Base-by-base conservation (phyloP, 2,888 invertebrate species). In the Dromius quadrimaculatus region DNA sequence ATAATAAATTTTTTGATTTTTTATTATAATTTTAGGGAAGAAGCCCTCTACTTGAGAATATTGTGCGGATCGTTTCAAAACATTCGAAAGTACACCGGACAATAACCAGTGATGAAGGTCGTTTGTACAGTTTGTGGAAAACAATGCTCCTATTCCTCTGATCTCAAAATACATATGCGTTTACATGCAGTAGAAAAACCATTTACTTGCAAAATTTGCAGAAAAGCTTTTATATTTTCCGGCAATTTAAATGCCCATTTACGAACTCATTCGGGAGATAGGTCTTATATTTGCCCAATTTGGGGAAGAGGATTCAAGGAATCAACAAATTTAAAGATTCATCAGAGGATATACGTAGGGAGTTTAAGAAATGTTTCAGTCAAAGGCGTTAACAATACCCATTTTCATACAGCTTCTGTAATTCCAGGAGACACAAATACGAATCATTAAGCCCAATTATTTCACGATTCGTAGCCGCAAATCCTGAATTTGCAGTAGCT, bases 271-370 rank as follows among this genome's bases (percentile, higher is more conserved):
- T 38, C 66, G 0, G 66, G 66, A 2, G 43, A 57, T n/a, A 57
- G 54, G 15, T 57, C 66, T 3, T 66, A n/a, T 22, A 34, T 41
- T 22, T 66, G 66, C 41, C 1, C 22, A 5, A 32, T 57, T n/a
- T 66, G 66, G 15, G 66, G 32, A 3, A 66, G 57, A 43, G 38
- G 41, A 6, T 66, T 66, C n/a, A 66, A 66, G 22, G 66, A 66
- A 28, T 57, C 57, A 4, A 57, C 66, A 2, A 57, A 38, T 19
- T 57, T 66, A 17, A 54, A 57, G 19, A 66, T 66, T 22, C 66
- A 66, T 36, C 22, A 9, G 1, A 20, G 66, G 9, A 17, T 57
- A n/a, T n/a, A n/a, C n/a, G 8, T 32, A 32, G 32, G 5, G 8
- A 32, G 6, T 32, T 32, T 8, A 32, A 5, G 5, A 8, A 32